Evolutionary conservation across 1,140 invertebrate genomes (phyloP), one percentile per base, ranked within the genome.

Genomic region (Camponotus pennsylvanicus): DNA sequence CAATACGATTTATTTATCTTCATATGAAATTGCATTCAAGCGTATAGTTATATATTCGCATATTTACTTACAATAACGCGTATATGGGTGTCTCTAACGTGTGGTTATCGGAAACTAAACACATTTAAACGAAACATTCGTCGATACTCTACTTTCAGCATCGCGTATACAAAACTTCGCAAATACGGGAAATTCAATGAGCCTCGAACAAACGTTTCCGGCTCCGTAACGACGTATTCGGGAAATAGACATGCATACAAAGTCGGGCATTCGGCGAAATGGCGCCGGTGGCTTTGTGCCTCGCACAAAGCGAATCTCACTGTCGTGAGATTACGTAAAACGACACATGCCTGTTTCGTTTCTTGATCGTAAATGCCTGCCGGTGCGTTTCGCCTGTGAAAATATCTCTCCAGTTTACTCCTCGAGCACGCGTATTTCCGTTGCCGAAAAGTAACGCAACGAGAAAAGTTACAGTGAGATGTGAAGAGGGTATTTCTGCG

Each of bases 191-290:
- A 87, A 89, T 87, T 90, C 88, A 90, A 90, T 89, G 89, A 90
- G 88, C 85, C 89, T 89, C 89, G 64, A 89, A 86, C 89, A 89
- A 90, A 89, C 89, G 73, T 90, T 90, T 84, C 88, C 85, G 78
- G 57, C 77, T 89, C 75, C 85, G 61, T 89, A 89, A 90, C 88
- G 89, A 89, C 63, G 85, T 86, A 89, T 90, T 90, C 73, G 88
- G 70, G 32, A 27, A 89, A 86, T 85, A 89, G 88, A 89, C 57
- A 80, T 69, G 61, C 88, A 86, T 89, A 89, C 85, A 87, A 78
- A 87, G 71, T 89, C 85, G 79, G 37, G 85, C 88, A 87, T 89
- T 89, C 61, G 71, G 52, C 76, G 77, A 66, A 89, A 89, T 69
- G 84, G 71, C 64, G 59, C 42, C 61, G 71, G 77, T 79, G 64